Conservation (phyloP, 2,888 invertebrate genomes). For the Digitonthophagus gazella region DNA sequence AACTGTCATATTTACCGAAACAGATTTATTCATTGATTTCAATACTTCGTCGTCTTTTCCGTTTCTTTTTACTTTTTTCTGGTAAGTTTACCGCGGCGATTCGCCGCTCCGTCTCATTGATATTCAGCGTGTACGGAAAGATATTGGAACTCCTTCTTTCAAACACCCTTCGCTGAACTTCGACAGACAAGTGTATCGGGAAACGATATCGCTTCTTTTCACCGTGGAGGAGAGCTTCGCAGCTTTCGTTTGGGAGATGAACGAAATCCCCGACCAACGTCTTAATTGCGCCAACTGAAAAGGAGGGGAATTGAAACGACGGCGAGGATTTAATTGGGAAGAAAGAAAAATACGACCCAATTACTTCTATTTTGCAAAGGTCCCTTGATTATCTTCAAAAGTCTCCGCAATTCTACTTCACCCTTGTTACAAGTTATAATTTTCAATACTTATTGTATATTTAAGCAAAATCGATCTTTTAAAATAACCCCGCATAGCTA, state of each 20-base stretch:
- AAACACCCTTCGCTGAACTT: neutral
- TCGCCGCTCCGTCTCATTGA: neutral
- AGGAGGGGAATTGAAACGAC: neutral
- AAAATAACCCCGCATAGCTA: too few species aligned
- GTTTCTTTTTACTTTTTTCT: neutral
- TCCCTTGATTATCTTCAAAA: too few species aligned
- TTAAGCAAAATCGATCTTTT: too few species aligned
- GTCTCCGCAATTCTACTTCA: neutral
- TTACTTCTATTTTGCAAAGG: neutral
- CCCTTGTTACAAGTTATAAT: too few species aligned
- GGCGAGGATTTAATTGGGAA: neutral
- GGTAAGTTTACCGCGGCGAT: neutral
- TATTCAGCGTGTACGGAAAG: neutral
- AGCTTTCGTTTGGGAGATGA: neutral
- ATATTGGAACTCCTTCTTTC: neutral
- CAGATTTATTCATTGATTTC: slow-evolving; percentile 33
- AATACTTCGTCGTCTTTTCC: slow-evolving; percentile 22
- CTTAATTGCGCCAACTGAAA: neutral
- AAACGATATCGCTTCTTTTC: neutral
- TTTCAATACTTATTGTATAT: too few species aligned
- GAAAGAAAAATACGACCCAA: neutral
- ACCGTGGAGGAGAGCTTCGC: neutral
- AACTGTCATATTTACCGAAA: slow-evolving; percentile 33
- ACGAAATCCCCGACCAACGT: neutral
- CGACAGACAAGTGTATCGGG: neutral